A percentile compares a stretch with the other conserved stretches of the same genome.
Conservation (phyloP, 2,113 vertebrate genomes). For the Prionailurus viverrinus region DNA sequence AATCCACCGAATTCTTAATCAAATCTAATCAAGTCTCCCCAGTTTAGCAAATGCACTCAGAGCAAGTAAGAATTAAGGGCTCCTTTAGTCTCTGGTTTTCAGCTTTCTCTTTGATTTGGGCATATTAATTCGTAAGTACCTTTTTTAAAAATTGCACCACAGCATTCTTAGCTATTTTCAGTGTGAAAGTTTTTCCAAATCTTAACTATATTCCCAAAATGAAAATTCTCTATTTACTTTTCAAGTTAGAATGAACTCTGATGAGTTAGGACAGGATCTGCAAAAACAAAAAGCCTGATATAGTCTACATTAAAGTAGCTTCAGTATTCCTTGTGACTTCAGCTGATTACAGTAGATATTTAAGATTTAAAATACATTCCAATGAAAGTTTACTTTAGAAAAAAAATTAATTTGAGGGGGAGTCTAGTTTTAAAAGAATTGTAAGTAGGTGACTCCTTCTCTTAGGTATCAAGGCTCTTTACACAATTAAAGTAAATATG, state of each 20-base stretch:
- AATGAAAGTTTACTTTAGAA: slow-evolving; percentile 39
- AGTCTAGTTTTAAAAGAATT: slow-evolving; percentile 45
- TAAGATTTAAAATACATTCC: slow-evolving; percentile 12
- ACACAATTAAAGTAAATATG: slow-evolving; percentile 12
- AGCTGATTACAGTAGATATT: neutral
- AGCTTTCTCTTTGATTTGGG: slow-evolving; percentile 15
- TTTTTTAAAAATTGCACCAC: neutral
- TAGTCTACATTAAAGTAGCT: neutral
- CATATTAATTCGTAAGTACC: neutral
- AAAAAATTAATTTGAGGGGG: slow-evolving; percentile 23
- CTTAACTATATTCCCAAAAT: slow-evolving; percentile 11
- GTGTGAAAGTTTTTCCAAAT: neutral
- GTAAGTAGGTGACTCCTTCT: neutral
- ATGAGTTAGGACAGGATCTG: slow-evolving; percentile 33
- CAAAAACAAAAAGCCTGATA: neutral
- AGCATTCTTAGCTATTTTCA: slow-evolving; percentile 33
- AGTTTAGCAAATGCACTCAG: neutral
- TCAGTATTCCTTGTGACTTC: neutral
- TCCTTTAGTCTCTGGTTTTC: neutral
- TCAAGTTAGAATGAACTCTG: slow-evolving; percentile 60
- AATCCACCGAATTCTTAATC: neutral
- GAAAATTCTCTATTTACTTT: slow-evolving; percentile 52
- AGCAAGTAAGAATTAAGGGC: neutral
- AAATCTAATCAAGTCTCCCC: neutral
- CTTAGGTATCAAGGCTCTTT: slow-evolving; percentile 2